phyloP scores from a whole-genome alignment of 2,888 invertebrate genomes.

The Amphiduros pacificus region DNA sequence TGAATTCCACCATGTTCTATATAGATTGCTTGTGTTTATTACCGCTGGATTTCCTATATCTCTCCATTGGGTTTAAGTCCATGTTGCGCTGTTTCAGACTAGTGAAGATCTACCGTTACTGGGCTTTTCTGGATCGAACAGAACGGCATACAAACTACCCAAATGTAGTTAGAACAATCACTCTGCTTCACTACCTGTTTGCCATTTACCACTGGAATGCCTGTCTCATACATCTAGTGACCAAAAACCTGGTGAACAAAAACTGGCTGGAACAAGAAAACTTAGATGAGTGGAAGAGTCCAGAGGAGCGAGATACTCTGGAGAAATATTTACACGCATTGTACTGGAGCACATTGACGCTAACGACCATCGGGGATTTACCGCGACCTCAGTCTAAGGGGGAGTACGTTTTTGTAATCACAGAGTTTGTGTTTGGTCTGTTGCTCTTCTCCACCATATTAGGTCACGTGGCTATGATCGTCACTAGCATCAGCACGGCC shows the following conservation, averaged over 20 bases:
- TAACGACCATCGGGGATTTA: slow-evolving; percentile 92
- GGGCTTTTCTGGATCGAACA: slow-evolving; percentile 97
- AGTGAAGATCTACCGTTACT: slow-evolving; percentile 96
- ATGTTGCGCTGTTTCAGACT: slow-evolving; percentile 92
- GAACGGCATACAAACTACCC: slow-evolving; percentile 99
- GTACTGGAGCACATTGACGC: slow-evolving; percentile 95
- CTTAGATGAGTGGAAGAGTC: slow-evolving; percentile 44
- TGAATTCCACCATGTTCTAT: slow-evolving; percentile 97
- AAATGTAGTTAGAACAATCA: slow-evolving; percentile 72
- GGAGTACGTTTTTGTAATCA: slow-evolving; percentile 93
- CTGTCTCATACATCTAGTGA: slow-evolving; percentile 87
- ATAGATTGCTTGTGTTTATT: slow-evolving; percentile 97
- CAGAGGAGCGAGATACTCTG: slow-evolving; percentile 40
- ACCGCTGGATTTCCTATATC: slow-evolving; percentile 95
- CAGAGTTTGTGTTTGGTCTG: slow-evolving; percentile 90
- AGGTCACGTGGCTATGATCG: slow-evolving; percentile 97
- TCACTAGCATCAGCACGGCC: slow-evolving; percentile 94
- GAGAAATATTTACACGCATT: slow-evolving; percentile 95
- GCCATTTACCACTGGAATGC: slow-evolving; percentile 99
- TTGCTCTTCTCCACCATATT: slow-evolving; percentile 93
- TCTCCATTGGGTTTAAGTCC: slow-evolving; percentile 93
- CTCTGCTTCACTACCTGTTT: slow-evolving; percentile 79
- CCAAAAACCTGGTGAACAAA: slow-evolving; percentile 62
- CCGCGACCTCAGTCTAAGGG: slow-evolving; percentile 90
- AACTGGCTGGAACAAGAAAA: no score